A percentile compares a stretch with the other conserved stretches of the same genome.
These are phyloP conservation scores for Corvus cornix DNA, from an alignment of 2,113 vertebrate species.

Conservation along the genomic window DNA sequence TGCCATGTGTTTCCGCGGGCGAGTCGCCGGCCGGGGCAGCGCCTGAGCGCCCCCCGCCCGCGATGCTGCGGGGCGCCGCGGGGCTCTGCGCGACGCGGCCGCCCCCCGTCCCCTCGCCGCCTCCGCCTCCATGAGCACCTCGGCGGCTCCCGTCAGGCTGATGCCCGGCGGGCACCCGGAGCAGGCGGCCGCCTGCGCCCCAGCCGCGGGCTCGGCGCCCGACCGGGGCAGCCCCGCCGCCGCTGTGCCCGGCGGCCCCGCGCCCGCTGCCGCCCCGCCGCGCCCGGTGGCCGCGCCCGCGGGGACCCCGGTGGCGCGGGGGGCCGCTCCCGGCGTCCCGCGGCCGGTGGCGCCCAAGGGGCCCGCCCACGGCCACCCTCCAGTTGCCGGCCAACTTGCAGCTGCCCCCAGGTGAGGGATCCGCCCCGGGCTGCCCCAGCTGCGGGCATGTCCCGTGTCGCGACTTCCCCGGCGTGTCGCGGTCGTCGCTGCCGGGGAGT, in stretches of 20 bases:
- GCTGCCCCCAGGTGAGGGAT: conserved; percentile 84
- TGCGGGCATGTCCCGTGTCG: neutral
- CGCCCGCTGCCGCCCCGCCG: too few relatives aligned
- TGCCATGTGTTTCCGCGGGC: neutral
- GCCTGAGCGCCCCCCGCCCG: neutral
- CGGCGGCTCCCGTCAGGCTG: too few relatives aligned
- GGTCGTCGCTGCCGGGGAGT: neutral
- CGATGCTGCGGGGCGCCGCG: neutral
- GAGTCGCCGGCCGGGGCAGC: neutral
- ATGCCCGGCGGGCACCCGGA: too few relatives aligned
- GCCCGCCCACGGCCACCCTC: conserved; percentile 63
- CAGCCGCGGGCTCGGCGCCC: too few relatives aligned
- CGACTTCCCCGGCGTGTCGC: neutral
- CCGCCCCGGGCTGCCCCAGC: neutral
- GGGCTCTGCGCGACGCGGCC: too few relatives aligned
- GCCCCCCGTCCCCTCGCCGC: too few relatives aligned
- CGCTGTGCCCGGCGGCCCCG: too few relatives aligned
- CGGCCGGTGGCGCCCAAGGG: conserved; percentile 63
- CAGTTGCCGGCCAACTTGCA: conserved; percentile 86
- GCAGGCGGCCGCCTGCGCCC: too few relatives aligned
- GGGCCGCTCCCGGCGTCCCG: neutral
- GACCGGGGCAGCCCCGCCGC: too few relatives aligned
- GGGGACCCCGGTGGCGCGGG: conserved; percentile 13
- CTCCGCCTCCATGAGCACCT: too few relatives aligned
- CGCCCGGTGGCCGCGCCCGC: neutral